phyloP scores from a whole-genome alignment of 2,797 vertebrate genomes.

The Rallus crepitans region DNA sequence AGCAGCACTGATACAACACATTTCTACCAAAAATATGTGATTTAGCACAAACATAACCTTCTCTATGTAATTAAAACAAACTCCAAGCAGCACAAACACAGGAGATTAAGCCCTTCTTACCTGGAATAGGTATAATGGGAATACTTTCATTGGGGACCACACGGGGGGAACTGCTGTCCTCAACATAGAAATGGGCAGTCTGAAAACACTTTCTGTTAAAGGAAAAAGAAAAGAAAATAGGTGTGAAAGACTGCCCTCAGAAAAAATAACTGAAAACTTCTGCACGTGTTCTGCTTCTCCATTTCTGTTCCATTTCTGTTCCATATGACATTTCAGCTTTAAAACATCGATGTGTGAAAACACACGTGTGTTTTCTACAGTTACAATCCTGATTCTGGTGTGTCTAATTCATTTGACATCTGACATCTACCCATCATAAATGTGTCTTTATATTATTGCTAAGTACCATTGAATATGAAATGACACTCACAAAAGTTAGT shows the following conservation, averaged over 20 bases:
- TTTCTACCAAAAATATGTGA: background rate
- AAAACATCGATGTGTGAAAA: background rate
- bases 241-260: background rate
- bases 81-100: background rate
- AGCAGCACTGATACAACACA: background rate
- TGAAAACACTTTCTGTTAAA: conserved; percentile 96
- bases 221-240: conserved; percentile 57
- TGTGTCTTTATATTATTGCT: background rate
- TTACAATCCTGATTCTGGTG: background rate
- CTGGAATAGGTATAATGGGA: conserved; percentile 95
- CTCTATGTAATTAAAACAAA: conserved; percentile 10
- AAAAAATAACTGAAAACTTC: background rate
- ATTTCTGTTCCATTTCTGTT: background rate
- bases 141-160: conserved; percentile 97
- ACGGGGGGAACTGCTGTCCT: conserved; percentile 95
- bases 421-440: background rate
- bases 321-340: background rate
- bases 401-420: background rate
- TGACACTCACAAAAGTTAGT: background rate
- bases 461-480: background rate
- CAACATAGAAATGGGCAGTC: conserved; percentile 98
- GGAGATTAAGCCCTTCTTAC: conserved; percentile 77
- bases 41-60: conserved; percentile 4
- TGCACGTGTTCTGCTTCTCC: background rate
- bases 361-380: background rate